Percentiles rank a stretch among this genome's conserved stretches.
Conservation (phyloP, 2,113 vertebrate genomes). For the Sigmodon hispidus region DNA sequence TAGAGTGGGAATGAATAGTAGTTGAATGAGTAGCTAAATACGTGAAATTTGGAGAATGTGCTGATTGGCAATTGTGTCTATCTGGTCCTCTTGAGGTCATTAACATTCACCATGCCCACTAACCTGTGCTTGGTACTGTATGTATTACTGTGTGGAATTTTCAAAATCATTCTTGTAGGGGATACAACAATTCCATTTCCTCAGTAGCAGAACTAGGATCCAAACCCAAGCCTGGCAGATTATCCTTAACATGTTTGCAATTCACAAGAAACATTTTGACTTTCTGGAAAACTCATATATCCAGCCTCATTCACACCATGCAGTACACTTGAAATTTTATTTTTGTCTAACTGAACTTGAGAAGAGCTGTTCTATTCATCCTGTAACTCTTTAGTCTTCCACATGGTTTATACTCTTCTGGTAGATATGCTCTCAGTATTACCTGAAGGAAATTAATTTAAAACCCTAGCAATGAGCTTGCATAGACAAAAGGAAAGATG, state of each 20-base stretch:
- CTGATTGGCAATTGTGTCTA: background rate
- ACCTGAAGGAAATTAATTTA: background rate
- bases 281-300: background rate
- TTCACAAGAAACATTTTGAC: background rate
- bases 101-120: background rate
- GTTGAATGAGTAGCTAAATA: background rate
- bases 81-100: background rate
- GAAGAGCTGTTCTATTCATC: background rate
- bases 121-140: background rate
- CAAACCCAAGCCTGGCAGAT: background rate
- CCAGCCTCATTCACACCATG: background rate
- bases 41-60: background rate
- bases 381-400: background rate
- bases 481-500: background rate
- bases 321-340: background rate
- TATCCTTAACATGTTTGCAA: background rate
- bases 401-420: background rate
- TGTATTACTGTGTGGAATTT: background rate
- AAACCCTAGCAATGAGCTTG: background rate
- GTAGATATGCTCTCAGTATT: background rate
- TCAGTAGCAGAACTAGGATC: background rate
- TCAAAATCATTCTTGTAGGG: background rate
- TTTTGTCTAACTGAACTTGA: background rate
- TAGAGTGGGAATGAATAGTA: background rate
- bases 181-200: background rate